These are phyloP conservation scores for Macropus fuliginosus DNA, from an alignment of 2,797 vertebrate species.

Conservation along the genomic window DNA sequence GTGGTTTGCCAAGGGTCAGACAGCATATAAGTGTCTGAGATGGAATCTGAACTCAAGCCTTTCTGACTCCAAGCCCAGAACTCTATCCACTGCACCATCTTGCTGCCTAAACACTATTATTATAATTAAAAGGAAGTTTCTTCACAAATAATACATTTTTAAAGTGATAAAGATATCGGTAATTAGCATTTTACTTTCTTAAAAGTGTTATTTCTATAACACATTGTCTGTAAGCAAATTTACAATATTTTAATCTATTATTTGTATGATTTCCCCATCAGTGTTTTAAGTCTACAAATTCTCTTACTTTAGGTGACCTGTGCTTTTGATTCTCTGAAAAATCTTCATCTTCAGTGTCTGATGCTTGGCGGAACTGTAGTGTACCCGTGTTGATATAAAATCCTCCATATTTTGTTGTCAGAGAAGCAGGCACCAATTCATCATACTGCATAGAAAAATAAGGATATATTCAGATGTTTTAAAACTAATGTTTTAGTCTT, in stretches of 20 bases:
- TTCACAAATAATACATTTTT: conserved; percentile 40
- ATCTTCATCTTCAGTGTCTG: conserved; percentile 95
- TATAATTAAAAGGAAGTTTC: conserved; percentile 39
- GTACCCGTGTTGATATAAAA: conserved; percentile 99
- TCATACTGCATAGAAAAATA: conserved; percentile 90
- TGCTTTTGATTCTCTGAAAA: conserved; percentile 86
- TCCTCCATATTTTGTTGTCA: conserved; percentile 97
- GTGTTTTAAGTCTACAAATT: neutral
- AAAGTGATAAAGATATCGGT: conserved; percentile 10
- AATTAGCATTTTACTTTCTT: conserved; percentile 53
- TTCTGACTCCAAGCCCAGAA: neutral
- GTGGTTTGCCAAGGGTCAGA: neutral
- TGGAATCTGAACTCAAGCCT: neutral
- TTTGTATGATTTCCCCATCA: neutral
- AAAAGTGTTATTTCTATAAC: neutral
- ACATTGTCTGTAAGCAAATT: conserved; percentile 26
- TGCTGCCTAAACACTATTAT: conserved; percentile 13
- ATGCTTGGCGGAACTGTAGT: conserved; percentile 95
- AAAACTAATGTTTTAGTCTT: neutral
- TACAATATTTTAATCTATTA: conserved; percentile 2
- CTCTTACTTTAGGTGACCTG: conserved; percentile 91
- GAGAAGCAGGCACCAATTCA: conserved; percentile 97
- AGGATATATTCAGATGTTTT: conserved; percentile 19
- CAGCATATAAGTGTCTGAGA: neutral
- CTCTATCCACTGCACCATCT: neutral